Evolutionary conservation across 2,888 invertebrate genomes (phyloP).

Genomic region (Parnassius orleans): DNA sequence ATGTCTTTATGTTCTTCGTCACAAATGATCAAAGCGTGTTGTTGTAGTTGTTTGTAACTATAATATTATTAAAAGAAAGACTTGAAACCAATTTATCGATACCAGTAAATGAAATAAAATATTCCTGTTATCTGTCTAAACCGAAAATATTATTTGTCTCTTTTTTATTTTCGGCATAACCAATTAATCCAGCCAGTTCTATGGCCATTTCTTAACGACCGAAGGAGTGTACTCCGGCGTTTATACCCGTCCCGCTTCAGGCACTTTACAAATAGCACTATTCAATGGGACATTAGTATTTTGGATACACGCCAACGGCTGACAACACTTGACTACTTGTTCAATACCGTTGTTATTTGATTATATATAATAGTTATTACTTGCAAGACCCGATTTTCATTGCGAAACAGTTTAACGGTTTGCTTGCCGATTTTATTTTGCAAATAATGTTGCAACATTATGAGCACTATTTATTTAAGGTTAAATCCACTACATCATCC

Average conservation of each 20-base stretch:
- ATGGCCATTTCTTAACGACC: conserved; percentile 53
- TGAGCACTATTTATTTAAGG: no score
- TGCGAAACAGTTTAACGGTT: conserved; percentile 21
- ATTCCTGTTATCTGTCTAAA: no score
- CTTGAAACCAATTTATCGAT: no score
- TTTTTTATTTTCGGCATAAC: background rate
- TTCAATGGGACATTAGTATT: conserved; percentile 78
- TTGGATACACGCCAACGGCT: conserved; percentile 65
- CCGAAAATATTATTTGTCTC: no score
- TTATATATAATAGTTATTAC: conserved; percentile 22
- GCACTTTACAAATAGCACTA: conserved; percentile 71
- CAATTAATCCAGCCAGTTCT: conserved; percentile 36
- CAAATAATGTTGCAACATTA: background rate
- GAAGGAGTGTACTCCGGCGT: conserved; percentile 54
- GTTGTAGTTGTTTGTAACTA: no score
- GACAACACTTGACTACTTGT: conserved; percentile 56
- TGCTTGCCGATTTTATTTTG: conserved; percentile 18
- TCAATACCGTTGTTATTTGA: conserved; percentile 32
- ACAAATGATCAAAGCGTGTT: no score
- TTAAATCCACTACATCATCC: no score
- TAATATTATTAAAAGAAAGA: no score
- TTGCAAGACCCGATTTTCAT: conserved; percentile 7
- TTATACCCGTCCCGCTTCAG: conserved; percentile 47
- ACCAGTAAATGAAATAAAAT: no score
- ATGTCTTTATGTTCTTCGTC: no score